These are phyloP conservation scores for Pegea sp. DNA, from an alignment of 23 tunicate species.

Conservation along the genomic window DNA sequence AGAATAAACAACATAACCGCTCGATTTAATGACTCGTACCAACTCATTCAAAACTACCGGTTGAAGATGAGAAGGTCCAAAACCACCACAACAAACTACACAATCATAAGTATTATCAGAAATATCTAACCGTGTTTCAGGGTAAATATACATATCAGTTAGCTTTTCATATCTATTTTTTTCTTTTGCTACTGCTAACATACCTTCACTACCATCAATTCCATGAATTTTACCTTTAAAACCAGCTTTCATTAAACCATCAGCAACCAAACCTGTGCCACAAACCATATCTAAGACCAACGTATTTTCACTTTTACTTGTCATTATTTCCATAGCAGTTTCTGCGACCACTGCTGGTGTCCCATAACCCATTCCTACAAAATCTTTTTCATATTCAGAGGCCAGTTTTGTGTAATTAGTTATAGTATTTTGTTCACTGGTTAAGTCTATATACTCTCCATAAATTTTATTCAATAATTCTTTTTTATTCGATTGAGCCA, in stretches of 20 bases:
- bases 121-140: slow-evolving; percentile 2
- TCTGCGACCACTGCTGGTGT: slow-evolving; percentile 13
- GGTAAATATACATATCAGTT: slow-evolving; percentile 6
- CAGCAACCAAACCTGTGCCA: slow-evolving; percentile 27
- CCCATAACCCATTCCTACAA: slow-evolving; percentile 31
- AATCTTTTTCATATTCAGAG: slow-evolving; percentile 12
- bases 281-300: slow-evolving; percentile 16
- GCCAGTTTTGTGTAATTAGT: slow-evolving; percentile 24
- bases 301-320: neutral
- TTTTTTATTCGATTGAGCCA: too few species aligned
- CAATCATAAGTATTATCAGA: slow-evolving; percentile 11
- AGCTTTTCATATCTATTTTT: slow-evolving; percentile 2
- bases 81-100: slow-evolving; percentile 39
- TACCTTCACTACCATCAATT: slow-evolving; percentile 20
- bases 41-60: slow-evolving; percentile 9
- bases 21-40: slow-evolving; percentile 3
- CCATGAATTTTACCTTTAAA: slow-evolving; percentile 17
- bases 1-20: slow-evolving; percentile 20
- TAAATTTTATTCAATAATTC: slow-evolving; percentile 13
- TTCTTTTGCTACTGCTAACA: slow-evolving; percentile 6
- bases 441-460: slow-evolving; percentile 19
- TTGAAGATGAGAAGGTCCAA: slow-evolving; percentile 24
- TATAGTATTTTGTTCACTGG: slow-evolving; percentile 13
- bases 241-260: slow-evolving; percentile 3
- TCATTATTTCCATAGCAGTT: neutral